phyloP scores from a whole-genome alignment of 2,797 vertebrate species.

The Uromys caudimaculatus region DNA sequence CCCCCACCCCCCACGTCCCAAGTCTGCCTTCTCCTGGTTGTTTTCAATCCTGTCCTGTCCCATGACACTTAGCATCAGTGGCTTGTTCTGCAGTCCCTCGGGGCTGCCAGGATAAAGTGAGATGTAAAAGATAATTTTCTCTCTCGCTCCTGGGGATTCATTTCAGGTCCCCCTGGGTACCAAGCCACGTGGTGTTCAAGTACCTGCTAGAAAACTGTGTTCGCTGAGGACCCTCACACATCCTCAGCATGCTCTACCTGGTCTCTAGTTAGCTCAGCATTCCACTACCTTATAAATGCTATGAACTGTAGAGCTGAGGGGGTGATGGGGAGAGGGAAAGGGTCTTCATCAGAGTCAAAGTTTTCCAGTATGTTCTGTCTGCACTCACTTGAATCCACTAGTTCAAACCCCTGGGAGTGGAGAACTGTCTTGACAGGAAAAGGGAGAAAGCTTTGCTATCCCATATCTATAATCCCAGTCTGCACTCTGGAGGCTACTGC shows the following conservation, averaged over 20 bases:
- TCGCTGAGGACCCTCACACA: not conserved
- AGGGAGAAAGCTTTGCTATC: not conserved
- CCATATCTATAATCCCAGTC: not conserved
- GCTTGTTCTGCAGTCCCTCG: not conserved
- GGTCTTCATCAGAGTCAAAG: not conserved
- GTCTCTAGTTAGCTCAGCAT: not conserved
- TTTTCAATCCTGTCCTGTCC: not conserved
- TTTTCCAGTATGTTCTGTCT: not conserved
- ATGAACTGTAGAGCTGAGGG: not conserved
- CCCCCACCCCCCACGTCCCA: not conserved
- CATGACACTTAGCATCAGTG: too few relatives aligned
- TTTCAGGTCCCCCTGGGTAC: too few relatives aligned
- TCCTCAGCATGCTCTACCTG: not conserved
- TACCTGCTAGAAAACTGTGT: not conserved
- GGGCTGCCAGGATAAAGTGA: not conserved
- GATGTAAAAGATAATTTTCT: not conserved
- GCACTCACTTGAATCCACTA: too few relatives aligned
- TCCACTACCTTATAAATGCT: not conserved
- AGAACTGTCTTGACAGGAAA: not conserved
- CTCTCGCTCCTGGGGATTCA: not conserved
- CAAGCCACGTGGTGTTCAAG: not conserved
- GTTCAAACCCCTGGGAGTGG: not conserved
- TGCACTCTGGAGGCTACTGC: not conserved
- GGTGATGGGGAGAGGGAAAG: rapidly evolving
- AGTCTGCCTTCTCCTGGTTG: not conserved